phyloP scores from a whole-genome alignment of 2,113 vertebrate species.

The Bubo blakistoni region DNA sequence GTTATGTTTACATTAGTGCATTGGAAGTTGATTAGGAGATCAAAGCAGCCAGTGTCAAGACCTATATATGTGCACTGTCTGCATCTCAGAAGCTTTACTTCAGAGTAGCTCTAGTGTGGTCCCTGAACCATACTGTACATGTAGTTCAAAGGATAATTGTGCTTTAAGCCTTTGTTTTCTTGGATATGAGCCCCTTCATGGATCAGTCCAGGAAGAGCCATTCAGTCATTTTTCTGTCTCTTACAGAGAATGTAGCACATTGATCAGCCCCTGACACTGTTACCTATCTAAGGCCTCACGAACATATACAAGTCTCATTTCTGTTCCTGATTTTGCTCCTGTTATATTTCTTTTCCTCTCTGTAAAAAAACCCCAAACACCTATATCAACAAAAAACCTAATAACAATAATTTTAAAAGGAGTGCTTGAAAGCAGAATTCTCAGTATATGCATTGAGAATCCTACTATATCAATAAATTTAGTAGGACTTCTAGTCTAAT shows the following conservation, averaged over 20 bases:
- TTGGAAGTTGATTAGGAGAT: neutral
- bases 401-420: neutral
- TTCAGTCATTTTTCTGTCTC: neutral
- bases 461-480: neutral
- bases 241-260: fast-evolving
- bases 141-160: neutral
- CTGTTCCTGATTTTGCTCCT: neutral
- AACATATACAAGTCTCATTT: neutral
- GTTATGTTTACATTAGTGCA: fast-evolving
- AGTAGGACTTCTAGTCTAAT: neutral
- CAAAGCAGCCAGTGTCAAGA: neutral
- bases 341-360: neutral
- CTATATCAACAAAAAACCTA: neutral
- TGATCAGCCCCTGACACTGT: neutral
- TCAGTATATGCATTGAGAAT: neutral
- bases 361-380: neutral
- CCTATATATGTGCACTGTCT: fast-evolving
- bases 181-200: neutral
- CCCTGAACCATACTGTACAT: neutral
- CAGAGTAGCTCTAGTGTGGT: neutral
- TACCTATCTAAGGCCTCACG: neutral
- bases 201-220: fast-evolving
- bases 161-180: neutral
- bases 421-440: fast-evolving
- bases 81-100: neutral